These are phyloP conservation scores for Parasteatoda lunata DNA, from an alignment of 2,888 invertebrate genomes.

Conservation along the genomic window DNA sequence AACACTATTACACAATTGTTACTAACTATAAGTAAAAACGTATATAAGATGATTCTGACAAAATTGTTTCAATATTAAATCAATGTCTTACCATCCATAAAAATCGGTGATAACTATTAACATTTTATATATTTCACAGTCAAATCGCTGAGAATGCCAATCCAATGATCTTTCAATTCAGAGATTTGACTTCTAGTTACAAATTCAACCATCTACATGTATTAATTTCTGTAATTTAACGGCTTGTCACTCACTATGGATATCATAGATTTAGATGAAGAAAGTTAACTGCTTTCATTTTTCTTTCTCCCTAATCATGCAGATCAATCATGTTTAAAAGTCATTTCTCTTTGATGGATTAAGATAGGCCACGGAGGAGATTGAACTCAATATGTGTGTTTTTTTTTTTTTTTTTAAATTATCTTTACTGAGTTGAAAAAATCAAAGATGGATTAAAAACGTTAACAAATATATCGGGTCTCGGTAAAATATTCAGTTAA, in stretches of 20 bases:
- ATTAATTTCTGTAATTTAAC: background rate
- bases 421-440: too few species aligned
- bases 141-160: background rate
- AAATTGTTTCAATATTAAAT: background rate
- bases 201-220: background rate
- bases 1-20: too few species aligned
- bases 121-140: background rate
- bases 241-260: too few species aligned
- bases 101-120: background rate
- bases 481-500: too few species aligned
- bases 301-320: background rate
- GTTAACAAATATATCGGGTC: too few species aligned
- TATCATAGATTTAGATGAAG: too few species aligned
- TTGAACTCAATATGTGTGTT: background rate
- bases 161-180: too few species aligned
- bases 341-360: background rate
- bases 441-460: too few species aligned
- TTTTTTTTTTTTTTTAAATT: too few species aligned
- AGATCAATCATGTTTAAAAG: constrained; percentile 2
- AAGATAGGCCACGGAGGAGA: background rate
- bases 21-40: too few species aligned
- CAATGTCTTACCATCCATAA: background rate
- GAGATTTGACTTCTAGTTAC: background rate
- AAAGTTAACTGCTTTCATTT: too few species aligned
- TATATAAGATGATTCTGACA: too few species aligned